Base-by-base conservation (phyloP, 2,113 vertebrate genomes). In the Spheniscus mendiculus region DNA sequence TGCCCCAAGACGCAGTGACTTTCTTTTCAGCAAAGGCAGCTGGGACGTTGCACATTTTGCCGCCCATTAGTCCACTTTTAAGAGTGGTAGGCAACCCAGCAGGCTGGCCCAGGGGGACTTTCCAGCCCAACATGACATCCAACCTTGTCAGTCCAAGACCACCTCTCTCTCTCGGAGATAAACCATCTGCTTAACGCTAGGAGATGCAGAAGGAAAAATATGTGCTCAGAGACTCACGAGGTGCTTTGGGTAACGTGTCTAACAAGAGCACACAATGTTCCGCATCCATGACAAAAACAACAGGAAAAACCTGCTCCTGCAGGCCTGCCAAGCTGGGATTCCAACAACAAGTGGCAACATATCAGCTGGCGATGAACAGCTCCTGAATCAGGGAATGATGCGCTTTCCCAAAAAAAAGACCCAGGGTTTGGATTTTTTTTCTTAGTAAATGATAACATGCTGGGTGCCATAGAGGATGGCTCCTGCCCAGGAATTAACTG, bases 291-390 rank as follows among this genome's bases (percentile, higher is more conserved):
- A 97, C 96, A 95, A 96, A 96, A 98, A 93, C 97, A 98, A 97
- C 87, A 94, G 96, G 93, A 97, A 97, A 98, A 98, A 97, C 87
- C 95, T 98, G 97, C 92, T 97, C 83, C 81, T 70, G 66, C 58
- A 85, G 83, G 69, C 88, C 71, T 98, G 97, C 97, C 98, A 97
- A 94, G 71, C 59, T 77, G 71, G 78, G 91, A 96, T 96, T 85
- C 93, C 94, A 96, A 90, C 88, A 96, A 88, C 89, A 73, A 95
- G 94, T 91, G 81, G 58, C 94, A 93, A 91, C 21, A 12, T 58
- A 97, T 98, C 97, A 98, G 92, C 96, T 96, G 96, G 94, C 87
- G 5, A 53, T 5, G 4, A 97, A 76, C 59, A 53, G 38, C 26
- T 87, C 94, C 85, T 83, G 49, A 94, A 77, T 94, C 89, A 93